These are phyloP conservation scores for Cirrhinus mrigala DNA, from an alignment of 2,797 vertebrate genomes.

Conservation along the genomic window DNA sequence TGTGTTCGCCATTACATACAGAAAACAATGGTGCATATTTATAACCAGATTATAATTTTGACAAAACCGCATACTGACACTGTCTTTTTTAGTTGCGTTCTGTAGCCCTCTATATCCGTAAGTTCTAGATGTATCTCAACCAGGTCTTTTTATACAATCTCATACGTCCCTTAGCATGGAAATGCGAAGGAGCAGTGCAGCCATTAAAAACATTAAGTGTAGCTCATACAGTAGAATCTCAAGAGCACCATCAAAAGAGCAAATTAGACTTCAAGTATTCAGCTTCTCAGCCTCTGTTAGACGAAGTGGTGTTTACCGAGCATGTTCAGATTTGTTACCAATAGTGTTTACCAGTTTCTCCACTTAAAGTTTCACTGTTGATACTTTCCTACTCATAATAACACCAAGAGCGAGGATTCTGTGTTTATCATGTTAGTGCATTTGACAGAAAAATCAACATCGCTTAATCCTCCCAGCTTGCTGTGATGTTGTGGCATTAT, in stretches of 20 bases:
- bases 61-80: neutral
- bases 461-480: slow-evolving; percentile 1
- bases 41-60: no score
- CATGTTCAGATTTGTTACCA: neutral
- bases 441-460: slow-evolving; percentile 11
- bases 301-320: neutral
- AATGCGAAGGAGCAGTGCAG: neutral
- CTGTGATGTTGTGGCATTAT: slow-evolving; percentile 10
- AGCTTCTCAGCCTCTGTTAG: neutral
- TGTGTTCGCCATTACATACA: neutral
- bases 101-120: neutral
- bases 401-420: neutral
- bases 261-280: slow-evolving; percentile 9
- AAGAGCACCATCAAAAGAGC: neutral
- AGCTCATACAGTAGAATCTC: neutral
- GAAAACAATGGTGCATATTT: neutral
- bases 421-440: neutral
- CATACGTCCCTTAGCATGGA: neutral
- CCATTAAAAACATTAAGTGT: neutral
- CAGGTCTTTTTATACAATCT: neutral
- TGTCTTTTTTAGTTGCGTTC: neutral
- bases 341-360: slow-evolving; percentile 16
- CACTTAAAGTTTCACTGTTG: slow-evolving; percentile 15
- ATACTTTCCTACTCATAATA: neutral
- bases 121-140: neutral